Base-by-base conservation (phyloP, 2,113 vertebrate species). In the Anolis sagrei region DNA sequence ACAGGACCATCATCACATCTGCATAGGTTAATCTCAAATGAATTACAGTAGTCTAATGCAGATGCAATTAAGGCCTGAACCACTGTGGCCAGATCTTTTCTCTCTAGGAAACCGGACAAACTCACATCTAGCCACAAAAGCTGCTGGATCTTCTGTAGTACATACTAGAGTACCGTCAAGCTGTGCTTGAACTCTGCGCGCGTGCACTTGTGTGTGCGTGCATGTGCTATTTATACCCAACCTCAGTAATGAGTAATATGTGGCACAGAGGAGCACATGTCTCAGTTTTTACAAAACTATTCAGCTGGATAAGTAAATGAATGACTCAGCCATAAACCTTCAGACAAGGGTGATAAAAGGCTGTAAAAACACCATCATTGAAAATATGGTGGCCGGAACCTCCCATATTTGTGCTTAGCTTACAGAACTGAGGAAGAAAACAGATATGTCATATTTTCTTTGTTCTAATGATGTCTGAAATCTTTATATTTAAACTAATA, bases 381-480 rank as follows among this genome's bases (percentile, higher is more conserved):
- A 75, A 25, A 62, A 78, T 77, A 49, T 14, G 18, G 75, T 49
- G 76, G 13, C 7, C 66, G 66, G 4, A 14, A 7, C 21, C 73
- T 13, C 54, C 36, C 34, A 21, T 58, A 27, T 36, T 61, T 78
- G 23, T 70, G 19, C 34, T 76, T 48, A 48, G 29, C 5, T 61
- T 62, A 62, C 34, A 34, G 29, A 58, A 7, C n/a, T 25, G 64
- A 62, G 36, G 18, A 34, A 54, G 32, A 58, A 81, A 74, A 44
- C 48, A 62, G 21, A 48, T 61, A 79, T 16, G 54, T 83, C 34
- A 73, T n/a, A 79, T 79, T 79, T 36, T 86, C 49, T 44, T 83
- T 69, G 48, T 16, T 25, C 44, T 9, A 36, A 18, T 32, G 68
- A n/a, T 44, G 49, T n/a, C 61, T 51, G 69, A 79, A 73, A 79